Evolutionary conservation across 1,140 invertebrate species (phyloP).

Genomic region (Mesaphorura yosii): DNA sequence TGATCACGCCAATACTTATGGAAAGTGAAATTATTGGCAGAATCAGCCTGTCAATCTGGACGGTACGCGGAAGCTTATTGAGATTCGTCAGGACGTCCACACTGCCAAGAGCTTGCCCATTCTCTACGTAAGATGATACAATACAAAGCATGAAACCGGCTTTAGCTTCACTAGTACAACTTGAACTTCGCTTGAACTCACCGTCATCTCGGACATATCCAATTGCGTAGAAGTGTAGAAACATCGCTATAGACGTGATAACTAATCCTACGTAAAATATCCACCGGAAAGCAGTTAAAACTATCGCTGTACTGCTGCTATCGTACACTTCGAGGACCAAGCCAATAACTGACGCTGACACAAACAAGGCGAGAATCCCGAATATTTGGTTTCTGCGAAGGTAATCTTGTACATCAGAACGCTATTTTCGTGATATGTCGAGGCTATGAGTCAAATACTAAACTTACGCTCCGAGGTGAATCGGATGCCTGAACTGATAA

Average conservation of each 20-base stretch:
- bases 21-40: slow-evolving; percentile 15
- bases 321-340: slow-evolving; percentile 22
- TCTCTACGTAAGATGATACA: slow-evolving; percentile 3
- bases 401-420: background rate
- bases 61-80: background rate
- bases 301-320: background rate
- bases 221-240: slow-evolving; percentile 19
- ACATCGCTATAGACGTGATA: slow-evolving; percentile 6
- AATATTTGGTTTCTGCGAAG: slow-evolving; percentile 24
- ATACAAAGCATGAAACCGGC: no score
- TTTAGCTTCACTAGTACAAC: background rate
- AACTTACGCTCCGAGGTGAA: slow-evolving; percentile 37
- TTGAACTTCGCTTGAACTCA: background rate
- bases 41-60: slow-evolving; percentile 23
- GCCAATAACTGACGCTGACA: slow-evolving; percentile 17
- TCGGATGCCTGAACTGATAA: slow-evolving; percentile 49
- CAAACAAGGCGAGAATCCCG: slow-evolving; percentile 19
- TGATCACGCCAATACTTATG: slow-evolving; percentile 17
- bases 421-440: background rate
- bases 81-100: slow-evolving; percentile 4
- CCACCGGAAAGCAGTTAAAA: slow-evolving; percentile 12
- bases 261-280: slow-evolving; percentile 16
- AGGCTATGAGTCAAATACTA: slow-evolving; percentile 33
- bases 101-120: background rate
- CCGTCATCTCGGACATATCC: slow-evolving; percentile 23